phyloP scores from a whole-genome alignment of 2,888 invertebrate genomes.

The Phaonia tiefii region DNA sequence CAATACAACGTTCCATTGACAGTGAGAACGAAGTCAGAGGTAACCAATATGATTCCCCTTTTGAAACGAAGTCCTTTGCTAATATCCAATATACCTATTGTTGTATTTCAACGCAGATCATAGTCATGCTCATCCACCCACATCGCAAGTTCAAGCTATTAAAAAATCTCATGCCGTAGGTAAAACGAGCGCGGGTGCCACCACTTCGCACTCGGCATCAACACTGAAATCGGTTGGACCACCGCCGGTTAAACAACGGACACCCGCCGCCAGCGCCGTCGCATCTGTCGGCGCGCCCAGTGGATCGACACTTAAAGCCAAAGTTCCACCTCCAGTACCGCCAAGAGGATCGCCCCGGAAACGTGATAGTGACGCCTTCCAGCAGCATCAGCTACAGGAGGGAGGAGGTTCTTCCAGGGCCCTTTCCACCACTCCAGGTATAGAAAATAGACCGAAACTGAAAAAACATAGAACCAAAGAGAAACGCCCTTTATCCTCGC shows the following conservation, averaged over 20 bases:
- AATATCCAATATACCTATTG: neutral
- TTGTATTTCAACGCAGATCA: conserved; percentile 48
- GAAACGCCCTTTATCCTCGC: conserved; percentile 58
- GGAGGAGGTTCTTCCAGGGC: conserved; percentile 62
- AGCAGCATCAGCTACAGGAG: conserved; percentile 44
- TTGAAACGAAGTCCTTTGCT: conserved; percentile 6
- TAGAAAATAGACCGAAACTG: conserved; percentile 50
- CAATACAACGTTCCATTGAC: conserved; percentile 85
- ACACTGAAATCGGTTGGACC: conserved; percentile 64
- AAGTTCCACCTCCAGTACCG: conserved; percentile 93
- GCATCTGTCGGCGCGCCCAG: conserved; percentile 84
- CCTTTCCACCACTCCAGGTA: conserved; percentile 75
- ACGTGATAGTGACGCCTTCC: conserved; percentile 69
- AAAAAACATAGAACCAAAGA: conserved; percentile 65
- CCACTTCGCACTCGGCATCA: conserved; percentile 47
- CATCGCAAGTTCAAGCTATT: conserved; percentile 32
- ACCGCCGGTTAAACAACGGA: conserved; percentile 73
- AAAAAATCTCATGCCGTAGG: conserved; percentile 55
- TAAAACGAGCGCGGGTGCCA: conserved; percentile 48
- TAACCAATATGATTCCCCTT: conserved; percentile 70
- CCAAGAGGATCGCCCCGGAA: conserved; percentile 89
- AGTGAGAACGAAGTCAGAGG: conserved; percentile 86
- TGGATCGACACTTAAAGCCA: conserved; percentile 83
- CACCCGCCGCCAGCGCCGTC: conserved; percentile 74
- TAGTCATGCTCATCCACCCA: conserved; percentile 42